Evolutionary conservation across 2,797 vertebrate species (phyloP), one percentile per base, ranked within the genome.

Genomic region (Tachyglossus aculeatus): DNA sequence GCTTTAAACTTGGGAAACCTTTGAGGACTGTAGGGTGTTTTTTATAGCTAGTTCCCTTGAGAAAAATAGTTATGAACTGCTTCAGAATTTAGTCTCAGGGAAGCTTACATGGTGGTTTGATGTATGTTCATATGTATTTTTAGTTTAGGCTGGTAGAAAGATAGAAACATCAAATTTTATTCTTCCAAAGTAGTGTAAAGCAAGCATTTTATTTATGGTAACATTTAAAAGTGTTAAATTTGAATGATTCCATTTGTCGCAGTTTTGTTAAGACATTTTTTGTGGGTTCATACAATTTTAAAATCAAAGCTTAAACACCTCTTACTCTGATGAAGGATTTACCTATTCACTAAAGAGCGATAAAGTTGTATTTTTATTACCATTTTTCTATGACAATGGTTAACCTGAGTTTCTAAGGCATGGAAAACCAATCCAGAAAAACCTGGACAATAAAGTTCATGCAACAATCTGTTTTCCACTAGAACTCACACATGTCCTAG

Each of bases 181-280:
- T 33, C 9, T 43, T 78, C 15, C 62, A 37, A 47, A 62, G 29
- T 31, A 11, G 18, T 56, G 19, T 41, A 16, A 36, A 16, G n/a
- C 21, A 48, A n/a, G n/a, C n/a, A 34, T 54, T 71, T 45, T 66
- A 16, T 19, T 74, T 45, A 47, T 22, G 56, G 2, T 34, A 60
- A 62, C 7, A 45, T 43, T 29, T n/a, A 9, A 18, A 9, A 48
- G n/a, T 48, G 67, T 62, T 15, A 5, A 18, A 29, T n/a, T 15
- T 7, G 48, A 13, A 25, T 32, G 14, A 27, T 48, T 51, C 59
- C 33, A 48, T 32, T 77, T 19, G 24, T 65, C 11, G 1, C 7
- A n/a, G 55, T 57, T 41, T 60, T 51, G 31, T 32, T 64, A 57
- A 39, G 51, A 62, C 33, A 43, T 70, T 38, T 39, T 56, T 53